Evolutionary conservation across 2,888 invertebrate species (phyloP), one percentile per base, ranked within the genome.

Genomic region (Drosophila pseudotakahashii): DNA sequence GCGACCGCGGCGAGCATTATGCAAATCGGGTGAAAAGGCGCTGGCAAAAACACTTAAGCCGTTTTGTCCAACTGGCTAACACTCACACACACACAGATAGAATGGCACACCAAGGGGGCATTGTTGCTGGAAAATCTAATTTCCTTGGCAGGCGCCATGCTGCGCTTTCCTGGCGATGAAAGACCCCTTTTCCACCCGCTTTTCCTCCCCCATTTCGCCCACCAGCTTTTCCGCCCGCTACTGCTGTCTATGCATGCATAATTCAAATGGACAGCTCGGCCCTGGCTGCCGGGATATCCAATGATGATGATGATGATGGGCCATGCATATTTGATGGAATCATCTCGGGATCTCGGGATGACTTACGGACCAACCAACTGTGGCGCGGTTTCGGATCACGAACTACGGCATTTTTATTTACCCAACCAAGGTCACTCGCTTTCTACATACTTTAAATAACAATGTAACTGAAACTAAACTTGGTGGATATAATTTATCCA

Each of bases 1-100:
- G 53, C 66, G 50, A 67, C 62, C 47, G 54, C 66, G 52, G 57
- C 66, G 54, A 59, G 63, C 69, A 80, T 79, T 88, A 84, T 84
- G 84, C 80, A 84, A 84, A 84, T 85, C 76, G 75, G 70, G 80
- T 78, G 67, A 78, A 81, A 75, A 75, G 76, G 80, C 79, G 79
- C 68, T 77, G 79, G 73, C 75, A 70, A 75, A 75, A 86, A 73
- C 73, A 78, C 73, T 81, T 79, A 84, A 84, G 77, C 69, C 77
- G 79, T 82, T 85, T 75, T 67, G 63, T 62, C 57, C 44, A 34
- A 52, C 51, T 53, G 57, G 37, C 37, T 34, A 34, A 41, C 32
- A 58, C 59, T 32, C 36, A 19, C 19, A 26, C 41, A 45, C 41
- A 32, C 13, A 32, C 14, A 39, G 16, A 6, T 11, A 19, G 9